Evolutionary conservation across 2,113 vertebrate genomes (phyloP), one percentile per base, ranked within the genome.

Genomic region (Leptosomus discolor): DNA sequence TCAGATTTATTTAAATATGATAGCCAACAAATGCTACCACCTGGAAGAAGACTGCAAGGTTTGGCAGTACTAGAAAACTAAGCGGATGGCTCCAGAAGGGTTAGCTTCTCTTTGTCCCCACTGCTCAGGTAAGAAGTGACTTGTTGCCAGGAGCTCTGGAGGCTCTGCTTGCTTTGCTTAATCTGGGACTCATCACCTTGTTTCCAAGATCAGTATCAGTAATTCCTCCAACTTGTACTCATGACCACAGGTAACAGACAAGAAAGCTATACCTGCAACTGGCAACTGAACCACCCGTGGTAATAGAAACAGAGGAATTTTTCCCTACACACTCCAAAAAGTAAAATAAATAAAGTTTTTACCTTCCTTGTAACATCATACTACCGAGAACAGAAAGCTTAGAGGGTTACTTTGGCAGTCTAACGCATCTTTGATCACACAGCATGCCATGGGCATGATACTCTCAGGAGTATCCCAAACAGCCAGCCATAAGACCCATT

Each of bases 41-140:
- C 15, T 21, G 48, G 23, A 88, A 46, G 34, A 80, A 18, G 20
- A 20, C 34, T 16, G 17, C 41, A 30, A n/a, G 13, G 17, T 50
- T 61, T 60, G 8, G 32, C n/a, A 67, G 17, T 22, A 54, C 19
- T 2, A 56, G 53, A 76, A 58, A 67, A 57, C 27, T 8, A 37
- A 32, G 8, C 1, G 3, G 39, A 13, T 0, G 0, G 39, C 12
- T 61, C 39, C 30, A 73, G 22, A 39, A 12, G 12, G 8, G 7
- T 36, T 48, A 54, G 12, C 15, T 85, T 60, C 39, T 8, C 13
- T 36, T 82, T 27, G 3, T 41, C 15, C 16, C 23, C 24, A 22
- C 3, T 46, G 46, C 29, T 69, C 30, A 23, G 19, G 17, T 54
- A 48, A 74, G 27, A 74, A 57, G 11, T 20, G 2, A n/a, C 12